Base-by-base conservation (phyloP, 2,888 invertebrate genomes). In the Dynastes tityus region DNA sequence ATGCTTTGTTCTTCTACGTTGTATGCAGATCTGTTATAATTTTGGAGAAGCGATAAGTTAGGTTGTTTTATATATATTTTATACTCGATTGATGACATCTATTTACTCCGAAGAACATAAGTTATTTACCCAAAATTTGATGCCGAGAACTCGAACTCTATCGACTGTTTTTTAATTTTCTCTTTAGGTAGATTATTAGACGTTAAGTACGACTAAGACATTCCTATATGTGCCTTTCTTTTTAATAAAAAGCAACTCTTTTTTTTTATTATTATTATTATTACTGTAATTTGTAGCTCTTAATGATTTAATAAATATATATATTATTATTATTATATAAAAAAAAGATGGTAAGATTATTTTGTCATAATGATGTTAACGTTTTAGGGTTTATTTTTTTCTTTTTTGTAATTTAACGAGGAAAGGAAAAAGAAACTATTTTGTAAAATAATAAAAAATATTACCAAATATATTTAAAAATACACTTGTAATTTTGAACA, bases 401-500 rank as follows among this genome's bases (percentile, higher is more conserved):
- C 51, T 27, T 61, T 74, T 74, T 71, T 71, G 71, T 71, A 71
- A 55, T 71, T 71, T 45, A 45, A 45, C 45, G 45, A 45, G 11
- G 45, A 58, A 71, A 40, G 6, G 22, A 67, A 45, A 22, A 45
- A 65, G 22, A 37, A 40, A 67, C 11, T 74, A 45, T 74, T 74
- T 61, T 74, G 73, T 73, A 73, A 74, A 74, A 71, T 45, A 45
- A 9, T 45, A 45, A 45, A 74, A 70, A 61, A 61, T 74, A 74
- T 74, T 74, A 74, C 73, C 73, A 74, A 74, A 74, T 74, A 74
- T 74, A 74, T 74, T 74, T 74, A 74, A 74, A 74, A 55, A 22
- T 22, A 22, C 13, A 16, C 13, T 13, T 16, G n/a, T 22, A 55
- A 55, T 16, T 22, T 55, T 22, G 6, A 55, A 22, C 8, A 8